Base-by-base conservation (phyloP, 2,797 vertebrate genomes). In the Chelidonichthys spinosus region DNA sequence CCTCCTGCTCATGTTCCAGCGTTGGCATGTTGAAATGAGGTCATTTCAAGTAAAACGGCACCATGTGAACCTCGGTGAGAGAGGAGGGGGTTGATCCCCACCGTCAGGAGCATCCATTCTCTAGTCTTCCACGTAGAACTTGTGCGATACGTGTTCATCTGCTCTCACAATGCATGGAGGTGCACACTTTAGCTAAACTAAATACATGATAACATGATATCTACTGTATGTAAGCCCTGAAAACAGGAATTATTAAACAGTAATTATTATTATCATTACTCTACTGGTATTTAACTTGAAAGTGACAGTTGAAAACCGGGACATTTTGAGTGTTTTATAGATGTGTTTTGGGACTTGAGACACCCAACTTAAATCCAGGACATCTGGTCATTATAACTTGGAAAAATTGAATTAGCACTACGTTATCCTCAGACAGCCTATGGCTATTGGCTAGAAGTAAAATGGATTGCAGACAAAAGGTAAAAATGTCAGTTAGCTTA, bases 31-130 rank as follows among this genome's bases (percentile, higher is more conserved):
- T 54, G 73, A 76, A 74, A 84, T 92, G 89, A 90, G 86, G 81
- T 93, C 62, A 89, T 89, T 82, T 89, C 70, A 69, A 77, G 82
- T 83, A 89, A 93, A 92, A 78, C 14, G 69, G 60, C 73, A 86
- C 72, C 85, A 76, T 76, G 79, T 88, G 88, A 89, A 61, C 54
- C 59, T 74, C 43, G 46, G 40, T 42, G 62, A 72, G 50, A 40
- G 4, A 11, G 46, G 15, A 66, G 35, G 43, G 18, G 69, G 49
- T 5, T 58, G 46, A 60, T 72, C 42, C 37, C 66, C 37, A 56
- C 62, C 11, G 62, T 70, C n/a, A 59, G 25, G 37, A 18, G 32
- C 36, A 53, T 55, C 42, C 13, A 32, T 54, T 54, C 18, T 55
- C 33, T 47, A 5, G 14, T 53, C 62, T 77, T 66, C 72, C 61